These are phyloP conservation scores for Limanda limanda DNA, from an alignment of 2,113 vertebrate species.

Conservation along the genomic window DNA sequence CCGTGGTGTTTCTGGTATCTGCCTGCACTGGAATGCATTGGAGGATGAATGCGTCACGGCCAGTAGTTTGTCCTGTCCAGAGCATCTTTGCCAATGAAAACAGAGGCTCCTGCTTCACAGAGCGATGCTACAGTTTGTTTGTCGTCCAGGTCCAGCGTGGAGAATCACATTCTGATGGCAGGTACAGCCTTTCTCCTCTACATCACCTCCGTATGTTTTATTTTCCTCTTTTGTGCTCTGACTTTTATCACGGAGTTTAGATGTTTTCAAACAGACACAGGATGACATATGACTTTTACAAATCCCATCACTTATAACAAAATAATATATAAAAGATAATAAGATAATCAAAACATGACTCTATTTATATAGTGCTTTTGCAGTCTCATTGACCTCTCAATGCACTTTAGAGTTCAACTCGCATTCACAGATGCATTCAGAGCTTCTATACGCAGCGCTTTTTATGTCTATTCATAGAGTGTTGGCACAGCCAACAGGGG, in stretches of 20 bases:
- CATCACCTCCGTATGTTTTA: conserved; percentile 12
- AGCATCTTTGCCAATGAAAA: conserved; percentile 70
- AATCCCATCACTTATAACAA: too few species aligned
- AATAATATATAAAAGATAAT: too few species aligned
- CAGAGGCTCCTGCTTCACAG: conserved; percentile 61
- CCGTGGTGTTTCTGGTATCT: conserved; percentile 10
- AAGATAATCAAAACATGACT: too few species aligned
- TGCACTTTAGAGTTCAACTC: too few species aligned
- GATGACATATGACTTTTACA: not conserved
- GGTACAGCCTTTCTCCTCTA: conserved; percentile 20
- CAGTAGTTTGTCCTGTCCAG: conserved; percentile 55
- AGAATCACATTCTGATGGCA: conserved; percentile 56
- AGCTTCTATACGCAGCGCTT: too few species aligned
- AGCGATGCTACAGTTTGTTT: conserved; percentile 56
- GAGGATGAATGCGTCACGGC: conserved; percentile 42
- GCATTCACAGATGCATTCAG: too few species aligned
- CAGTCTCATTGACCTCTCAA: too few species aligned
- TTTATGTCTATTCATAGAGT: too few species aligned
- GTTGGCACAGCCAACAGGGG: too few species aligned
- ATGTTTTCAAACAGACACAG: not conserved
- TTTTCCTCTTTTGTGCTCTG: conserved; percentile 1
- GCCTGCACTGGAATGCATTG: conserved; percentile 44
- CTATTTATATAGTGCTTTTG: too few species aligned
- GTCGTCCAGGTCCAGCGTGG: conserved; percentile 52
- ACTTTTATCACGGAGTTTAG: not conserved